Conservation (phyloP, 2,797 vertebrate species). For the Clarias platycephalus region DNA sequence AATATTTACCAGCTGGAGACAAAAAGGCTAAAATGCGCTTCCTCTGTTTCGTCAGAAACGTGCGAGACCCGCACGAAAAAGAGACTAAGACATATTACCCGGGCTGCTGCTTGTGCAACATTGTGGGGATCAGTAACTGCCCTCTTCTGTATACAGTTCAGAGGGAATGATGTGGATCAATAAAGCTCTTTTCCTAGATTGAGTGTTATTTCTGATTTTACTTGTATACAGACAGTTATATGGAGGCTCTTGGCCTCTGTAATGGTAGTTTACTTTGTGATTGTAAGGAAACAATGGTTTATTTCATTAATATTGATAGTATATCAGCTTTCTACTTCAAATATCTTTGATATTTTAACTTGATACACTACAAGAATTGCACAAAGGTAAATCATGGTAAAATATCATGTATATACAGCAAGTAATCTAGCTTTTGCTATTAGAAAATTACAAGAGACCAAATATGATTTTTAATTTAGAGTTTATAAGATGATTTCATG, state of each 20-base stretch:
- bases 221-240: not conserved
- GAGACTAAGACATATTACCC: not conserved
- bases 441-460: not conserved
- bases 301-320: not conserved
- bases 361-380: not conserved
- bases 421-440: not conserved
- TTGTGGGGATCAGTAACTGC: not conserved
- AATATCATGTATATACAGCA: not conserved
- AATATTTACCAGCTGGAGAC: constrained; percentile 1
- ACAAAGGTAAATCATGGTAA: not conserved
- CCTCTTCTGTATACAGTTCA: not conserved
- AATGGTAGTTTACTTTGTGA: not conserved
- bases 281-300: not conserved
- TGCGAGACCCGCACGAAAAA: not conserved
- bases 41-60: not conserved
- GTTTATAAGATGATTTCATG: not conserved
- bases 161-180: not conserved
- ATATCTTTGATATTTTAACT: not conserved
- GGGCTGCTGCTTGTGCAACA: not conserved
- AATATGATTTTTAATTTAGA: not conserved
- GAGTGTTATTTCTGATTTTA: not conserved
- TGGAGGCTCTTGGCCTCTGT: not conserved
- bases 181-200: not conserved
- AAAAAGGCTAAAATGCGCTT: not conserved
- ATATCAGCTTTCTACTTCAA: not conserved